Evolutionary conservation across 1,140 invertebrate species (phyloP).

Genomic region (Tetragonula clypearis): DNA sequence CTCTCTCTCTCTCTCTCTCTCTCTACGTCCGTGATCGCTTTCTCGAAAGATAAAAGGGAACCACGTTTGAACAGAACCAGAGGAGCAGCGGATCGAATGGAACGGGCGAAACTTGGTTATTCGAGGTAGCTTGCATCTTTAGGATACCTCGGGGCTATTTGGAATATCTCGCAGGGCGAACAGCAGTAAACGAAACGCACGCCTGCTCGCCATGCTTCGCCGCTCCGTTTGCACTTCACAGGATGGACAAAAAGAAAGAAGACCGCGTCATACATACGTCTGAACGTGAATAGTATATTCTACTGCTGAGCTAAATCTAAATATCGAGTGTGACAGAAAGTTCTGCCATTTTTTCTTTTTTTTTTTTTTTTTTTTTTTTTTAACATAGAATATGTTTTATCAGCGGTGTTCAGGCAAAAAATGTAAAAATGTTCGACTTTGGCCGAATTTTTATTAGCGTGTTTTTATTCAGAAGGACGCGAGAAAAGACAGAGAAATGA

Average conservation of each 20-base stretch:
- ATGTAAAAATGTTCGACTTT: no score
- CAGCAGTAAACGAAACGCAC: not conserved
- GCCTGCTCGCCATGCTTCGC: not conserved
- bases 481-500: no score
- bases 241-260: not conserved
- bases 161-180: not conserved
- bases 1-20: no score
- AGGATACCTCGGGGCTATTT: not conserved
- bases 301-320: not conserved
- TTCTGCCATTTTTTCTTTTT: no score
- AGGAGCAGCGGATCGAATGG: not conserved
- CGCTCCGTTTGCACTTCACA: not conserved
- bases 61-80: not conserved
- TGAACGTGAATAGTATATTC: not conserved
- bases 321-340: no score
- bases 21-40: not conserved
- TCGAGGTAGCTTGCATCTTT: not conserved
- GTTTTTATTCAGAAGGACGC: no score
- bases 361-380: no score
- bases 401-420: no score
- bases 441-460: no score
- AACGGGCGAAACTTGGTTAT: not conserved
- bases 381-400: no score
- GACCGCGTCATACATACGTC: not conserved
- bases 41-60: slow-evolving; percentile 1